Percentiles rank a stretch among this genome's conserved stretches.
Conservation (phyloP, 2,797 vertebrate genomes). For the Enteromius mattozi region DNA sequence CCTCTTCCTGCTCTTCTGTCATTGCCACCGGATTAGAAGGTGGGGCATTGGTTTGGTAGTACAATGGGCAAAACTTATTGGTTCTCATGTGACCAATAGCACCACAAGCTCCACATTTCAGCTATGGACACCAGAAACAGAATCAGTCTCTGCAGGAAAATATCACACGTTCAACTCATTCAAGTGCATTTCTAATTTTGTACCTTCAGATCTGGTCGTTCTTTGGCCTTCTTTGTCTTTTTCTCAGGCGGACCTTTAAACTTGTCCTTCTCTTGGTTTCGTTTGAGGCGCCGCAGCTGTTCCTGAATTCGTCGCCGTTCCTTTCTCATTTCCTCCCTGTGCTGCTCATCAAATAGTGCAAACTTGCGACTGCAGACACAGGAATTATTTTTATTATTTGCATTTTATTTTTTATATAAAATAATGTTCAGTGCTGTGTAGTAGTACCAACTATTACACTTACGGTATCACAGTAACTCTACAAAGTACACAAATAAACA, state of each 20-base stretch:
- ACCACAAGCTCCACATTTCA: slow-evolving; percentile 98
- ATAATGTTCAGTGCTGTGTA: background rate
- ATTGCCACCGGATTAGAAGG: slow-evolving; percentile 99
- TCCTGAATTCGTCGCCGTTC: slow-evolving; percentile 95
- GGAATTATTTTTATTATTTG: background rate
- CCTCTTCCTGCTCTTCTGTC: slow-evolving; percentile 99
- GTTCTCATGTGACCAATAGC: slow-evolving; percentile 99
- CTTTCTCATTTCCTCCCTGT: slow-evolving; percentile 97
- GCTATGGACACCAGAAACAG: slow-evolving; percentile 72
- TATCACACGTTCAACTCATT: background rate
- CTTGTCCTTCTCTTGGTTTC: slow-evolving; percentile 97
- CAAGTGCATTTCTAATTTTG: background rate
- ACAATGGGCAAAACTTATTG: slow-evolving; percentile 98
- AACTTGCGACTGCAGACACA: slow-evolving; percentile 87
- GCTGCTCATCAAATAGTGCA: slow-evolving; percentile 96
- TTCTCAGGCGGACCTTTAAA: slow-evolving; percentile 97
- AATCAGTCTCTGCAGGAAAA: background rate
- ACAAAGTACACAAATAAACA: slow-evolving; percentile 14
- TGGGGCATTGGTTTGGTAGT: slow-evolving; percentile 98
- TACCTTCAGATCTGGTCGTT: slow-evolving; percentile 97
- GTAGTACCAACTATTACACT: background rate
- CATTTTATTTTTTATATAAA: background rate
- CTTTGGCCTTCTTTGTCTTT: slow-evolving; percentile 96
- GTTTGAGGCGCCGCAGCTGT: slow-evolving; percentile 91
- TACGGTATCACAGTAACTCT: background rate